These are phyloP conservation scores for Halotydeus destructor DNA, from an alignment of 1,140 invertebrate species.

Conservation along the genomic window DNA sequence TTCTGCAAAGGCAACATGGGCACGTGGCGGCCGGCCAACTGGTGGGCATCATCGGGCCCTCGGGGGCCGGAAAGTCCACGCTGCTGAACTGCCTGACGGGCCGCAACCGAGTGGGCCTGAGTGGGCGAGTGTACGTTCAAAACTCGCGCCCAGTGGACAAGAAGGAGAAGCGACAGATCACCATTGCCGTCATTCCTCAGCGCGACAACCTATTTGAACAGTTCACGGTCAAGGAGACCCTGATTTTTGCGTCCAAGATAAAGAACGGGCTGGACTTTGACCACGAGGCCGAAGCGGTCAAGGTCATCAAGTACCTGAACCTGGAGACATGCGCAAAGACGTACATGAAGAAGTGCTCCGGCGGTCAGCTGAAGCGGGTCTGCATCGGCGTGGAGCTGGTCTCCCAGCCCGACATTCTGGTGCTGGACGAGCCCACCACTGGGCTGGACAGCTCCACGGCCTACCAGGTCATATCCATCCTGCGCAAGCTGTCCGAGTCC, in stretches of 20 bases:
- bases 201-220: conserved; percentile 72
- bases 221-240: conserved; percentile 64
- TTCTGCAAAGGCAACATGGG: too few relatives aligned
- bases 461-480: conserved; percentile 1
- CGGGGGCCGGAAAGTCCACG: too few relatives aligned
- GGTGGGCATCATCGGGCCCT: too few relatives aligned
- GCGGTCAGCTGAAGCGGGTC: conserved; percentile 73
- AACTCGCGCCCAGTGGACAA: too few relatives aligned
- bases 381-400: conserved; percentile 80
- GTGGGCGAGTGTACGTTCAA: too few relatives aligned
- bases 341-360: conserved; percentile 30
- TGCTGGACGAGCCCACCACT: conserved; percentile 35
- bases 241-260: conserved; percentile 73
- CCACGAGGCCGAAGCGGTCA: conserved; percentile 3
- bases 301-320: conserved; percentile 8
- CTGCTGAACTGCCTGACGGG: too few relatives aligned
- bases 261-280: conserved; percentile 29
- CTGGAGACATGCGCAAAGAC: conserved; percentile 11
- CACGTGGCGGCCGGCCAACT: too few relatives aligned
- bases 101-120: too few relatives aligned
- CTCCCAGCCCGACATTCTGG: conserved; percentile 89
- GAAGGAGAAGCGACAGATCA: too few relatives aligned
- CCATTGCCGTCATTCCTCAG: conserved; percentile 29
- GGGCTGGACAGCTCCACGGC: conserved; percentile 4
- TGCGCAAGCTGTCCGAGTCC: not conserved